Percentiles rank a stretch among this genome's conserved stretches.
phyloP scores from a whole-genome alignment of 2,888 invertebrate genomes.

The Cerceris ruficornis region DNA sequence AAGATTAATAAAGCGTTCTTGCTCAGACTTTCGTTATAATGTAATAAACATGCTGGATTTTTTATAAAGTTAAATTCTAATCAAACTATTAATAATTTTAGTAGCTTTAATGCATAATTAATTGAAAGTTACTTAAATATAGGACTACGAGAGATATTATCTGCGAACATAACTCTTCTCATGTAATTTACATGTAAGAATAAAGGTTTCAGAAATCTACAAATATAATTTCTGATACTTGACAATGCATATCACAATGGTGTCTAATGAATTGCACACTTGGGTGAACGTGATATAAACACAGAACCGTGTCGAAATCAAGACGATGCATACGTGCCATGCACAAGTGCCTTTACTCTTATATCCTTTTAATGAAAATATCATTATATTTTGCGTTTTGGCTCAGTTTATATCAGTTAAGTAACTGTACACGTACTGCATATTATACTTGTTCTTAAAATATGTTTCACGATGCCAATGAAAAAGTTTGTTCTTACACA shows the following conservation, averaged over 20 bases:
- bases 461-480: too few relatives aligned
- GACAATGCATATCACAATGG: constrained; percentile 51
- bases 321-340: constrained; percentile 62
- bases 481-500: constrained; percentile 2
- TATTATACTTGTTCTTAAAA: not conserved
- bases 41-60: constrained; percentile 53
- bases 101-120: constrained; percentile 39
- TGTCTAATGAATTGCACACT: constrained; percentile 74
- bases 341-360: constrained; percentile 55
- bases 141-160: constrained; percentile 21
- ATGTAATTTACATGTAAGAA: constrained; percentile 10
- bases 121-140: constrained; percentile 33
- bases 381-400: constrained; percentile 14
- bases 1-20: constrained; percentile 49
- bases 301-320: constrained; percentile 45
- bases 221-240: not conserved
- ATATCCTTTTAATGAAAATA: constrained; percentile 33
- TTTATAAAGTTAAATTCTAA: constrained; percentile 38
- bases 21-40: constrained; percentile 30
- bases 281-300: constrained; percentile 70
- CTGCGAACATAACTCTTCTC: constrained; percentile 9
- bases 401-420: constrained; percentile 13
- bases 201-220: not conserved
- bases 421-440: not conserved
- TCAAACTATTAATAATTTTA: constrained; percentile 39